Evolutionary conservation across 1,140 invertebrate species (phyloP), one percentile per base, ranked within the genome.

Genomic region (Steinernema khuongi): DNA sequence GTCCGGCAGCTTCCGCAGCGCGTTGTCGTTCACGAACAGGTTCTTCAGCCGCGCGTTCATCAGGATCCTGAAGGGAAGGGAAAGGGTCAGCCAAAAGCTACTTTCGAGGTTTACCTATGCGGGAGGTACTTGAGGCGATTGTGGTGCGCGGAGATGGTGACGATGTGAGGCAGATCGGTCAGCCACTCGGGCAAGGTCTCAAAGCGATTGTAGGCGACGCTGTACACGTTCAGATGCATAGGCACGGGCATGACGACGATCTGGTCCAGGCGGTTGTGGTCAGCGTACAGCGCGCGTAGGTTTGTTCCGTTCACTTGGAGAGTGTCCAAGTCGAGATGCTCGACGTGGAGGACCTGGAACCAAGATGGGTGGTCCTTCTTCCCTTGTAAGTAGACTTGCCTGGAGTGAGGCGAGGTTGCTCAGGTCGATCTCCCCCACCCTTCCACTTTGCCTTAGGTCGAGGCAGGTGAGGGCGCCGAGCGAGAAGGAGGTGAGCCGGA

Each of bases 191-290:
- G 74, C 28, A 75, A 36, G 18, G 28, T 31, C 36, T 32, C 70
- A 19, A 75, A 75, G 30, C 67, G 74, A 32, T 75, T 75, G 36
- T 36, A 71, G 18, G 74, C 71, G 19, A 75, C 30, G 0, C 66
- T 67, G 29, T 72, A 68, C 1, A 70, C 70, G 29, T 75, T 70
- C 7, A 75, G 74, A 4, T 72, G 67, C 17, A 67, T 31, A 11
- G 74, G 74, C 29, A 75, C 66, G 0, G 74, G 74, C 74, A 75
- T 75, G 14, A 75, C 32, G 14, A 75, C 74, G 0, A 75, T 36
- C 31, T 70, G 72, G 31, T 75, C 74, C 1, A 75, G 74, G 11
- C 50, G 50, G 19, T 60, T 60, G 50, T 60, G 50, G 50, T 60
- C 50, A 2, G 7, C 50, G 50, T 60, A 60, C 11, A 60, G 50